A percentile compares a stretch with the other conserved stretches of the same genome.
These are phyloP conservation scores for Coecobrya sp. DNA, from an alignment of 2,888 invertebrate species.

Conservation along the genomic window DNA sequence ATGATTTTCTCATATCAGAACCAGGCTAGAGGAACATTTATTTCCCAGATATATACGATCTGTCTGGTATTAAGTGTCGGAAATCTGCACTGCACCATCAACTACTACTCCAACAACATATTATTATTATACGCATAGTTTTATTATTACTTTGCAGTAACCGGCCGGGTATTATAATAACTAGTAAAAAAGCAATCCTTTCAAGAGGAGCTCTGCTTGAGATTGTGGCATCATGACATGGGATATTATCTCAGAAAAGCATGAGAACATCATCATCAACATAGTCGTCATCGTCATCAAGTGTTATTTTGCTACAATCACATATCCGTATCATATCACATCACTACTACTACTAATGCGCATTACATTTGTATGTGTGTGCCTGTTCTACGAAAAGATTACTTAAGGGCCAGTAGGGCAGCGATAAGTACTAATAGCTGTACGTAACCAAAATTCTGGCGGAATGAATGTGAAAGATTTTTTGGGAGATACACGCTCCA, in stretches of 20 bases:
- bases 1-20: slow-evolving; percentile 34
- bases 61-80: slow-evolving; percentile 40
- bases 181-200: neutral
- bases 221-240: slow-evolving; percentile 28
- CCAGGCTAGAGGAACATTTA: slow-evolving; percentile 12
- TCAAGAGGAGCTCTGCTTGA: neutral
- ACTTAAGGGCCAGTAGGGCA: slow-evolving; percentile 70
- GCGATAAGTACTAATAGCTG: slow-evolving; percentile 73
- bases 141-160: slow-evolving; percentile 26
- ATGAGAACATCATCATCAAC: slow-evolving; percentile 13
- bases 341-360: slow-evolving; percentile 39
- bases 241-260: slow-evolving; percentile 22
- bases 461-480: slow-evolving; percentile 73
- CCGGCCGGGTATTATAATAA: neutral
- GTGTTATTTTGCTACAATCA: slow-evolving; percentile 66
- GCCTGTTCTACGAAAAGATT: slow-evolving; percentile 32
- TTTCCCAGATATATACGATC: slow-evolving; percentile 9
- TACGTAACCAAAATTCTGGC: slow-evolving; percentile 56
- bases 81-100: slow-evolving; percentile 44
- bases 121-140: slow-evolving; percentile 29
- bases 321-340: slow-evolving; percentile 57
- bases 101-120: neutral
- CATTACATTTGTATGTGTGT: slow-evolving; percentile 40
- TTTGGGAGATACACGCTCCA: slow-evolving; percentile 65
- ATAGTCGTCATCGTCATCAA: slow-evolving; percentile 51